Conservation (phyloP, 2,888 invertebrate species). For the Lasius platythorax region DNA sequence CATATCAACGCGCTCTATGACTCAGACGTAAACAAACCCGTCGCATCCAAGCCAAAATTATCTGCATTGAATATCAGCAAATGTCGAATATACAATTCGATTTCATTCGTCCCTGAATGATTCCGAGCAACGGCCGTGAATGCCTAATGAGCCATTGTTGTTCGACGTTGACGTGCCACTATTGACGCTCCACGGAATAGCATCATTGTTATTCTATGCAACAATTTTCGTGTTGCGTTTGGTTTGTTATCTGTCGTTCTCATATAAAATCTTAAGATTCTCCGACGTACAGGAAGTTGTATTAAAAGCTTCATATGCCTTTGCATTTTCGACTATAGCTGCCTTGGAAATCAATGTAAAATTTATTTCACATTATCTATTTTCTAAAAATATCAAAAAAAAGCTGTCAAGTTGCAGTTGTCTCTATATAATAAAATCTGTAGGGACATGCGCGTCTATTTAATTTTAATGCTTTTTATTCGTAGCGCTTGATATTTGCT, state of each 20-base stretch:
- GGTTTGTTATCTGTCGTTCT: neutral
- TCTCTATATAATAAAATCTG: neutral
- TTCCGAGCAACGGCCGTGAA: constrained; percentile 60
- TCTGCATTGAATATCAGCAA: constrained; percentile 63
- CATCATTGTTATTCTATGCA: constrained; percentile 46
- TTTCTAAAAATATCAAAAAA: neutral
- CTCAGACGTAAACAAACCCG: constrained; percentile 60
- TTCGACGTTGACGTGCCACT: constrained; percentile 54
- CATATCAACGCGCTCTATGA: constrained; percentile 33
- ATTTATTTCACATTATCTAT: neutral
- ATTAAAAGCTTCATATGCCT: neutral
- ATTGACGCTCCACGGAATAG: constrained; percentile 36
- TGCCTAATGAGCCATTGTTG: constrained; percentile 67
- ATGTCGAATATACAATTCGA: constrained; percentile 64
- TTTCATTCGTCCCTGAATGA: constrained; percentile 66
- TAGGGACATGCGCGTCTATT: neutral
- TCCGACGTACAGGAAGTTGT: neutral
- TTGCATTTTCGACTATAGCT: neutral
- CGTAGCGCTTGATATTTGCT: neutral
- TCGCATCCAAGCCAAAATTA: constrained; percentile 58
- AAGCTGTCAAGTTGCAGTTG: neutral
- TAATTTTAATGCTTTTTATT: constrained; percentile 14
- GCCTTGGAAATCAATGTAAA: neutral
- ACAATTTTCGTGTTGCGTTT: constrained; percentile 38
- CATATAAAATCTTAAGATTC: constrained; percentile 21